phyloP scores from a whole-genome alignment of 2,888 invertebrate genomes.

The Melanargia galathea region DNA sequence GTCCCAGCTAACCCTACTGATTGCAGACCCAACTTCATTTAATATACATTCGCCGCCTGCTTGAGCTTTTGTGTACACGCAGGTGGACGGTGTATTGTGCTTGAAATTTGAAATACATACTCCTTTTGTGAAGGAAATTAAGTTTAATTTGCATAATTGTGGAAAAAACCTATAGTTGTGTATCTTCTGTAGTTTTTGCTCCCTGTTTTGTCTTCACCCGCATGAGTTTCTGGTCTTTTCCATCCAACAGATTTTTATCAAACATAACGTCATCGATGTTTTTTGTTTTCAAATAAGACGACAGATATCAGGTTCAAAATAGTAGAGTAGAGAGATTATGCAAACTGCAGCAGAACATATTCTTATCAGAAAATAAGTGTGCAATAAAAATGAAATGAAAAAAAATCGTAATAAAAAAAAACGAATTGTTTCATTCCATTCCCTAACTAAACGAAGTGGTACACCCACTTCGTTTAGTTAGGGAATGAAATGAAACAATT shows the following conservation, averaged over 20 bases:
- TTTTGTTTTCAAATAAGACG: too few species aligned
- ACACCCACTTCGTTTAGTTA: too few species aligned
- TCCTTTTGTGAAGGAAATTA: constrained; percentile 20
- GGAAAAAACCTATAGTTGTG: not conserved
- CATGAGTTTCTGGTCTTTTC: too few species aligned
- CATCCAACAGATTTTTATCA: too few species aligned
- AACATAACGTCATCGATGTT: too few species aligned
- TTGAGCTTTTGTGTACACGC: constrained; percentile 54
- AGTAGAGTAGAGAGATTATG: too few species aligned
- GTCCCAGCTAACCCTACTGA: constrained; percentile 76
- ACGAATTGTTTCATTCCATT: not conserved
- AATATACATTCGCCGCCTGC: constrained; percentile 69
- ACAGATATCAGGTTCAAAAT: too few species aligned
- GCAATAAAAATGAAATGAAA: too few species aligned
- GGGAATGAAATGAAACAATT: not conserved
- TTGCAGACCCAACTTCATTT: constrained; percentile 76
- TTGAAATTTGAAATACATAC: constrained; percentile 25
- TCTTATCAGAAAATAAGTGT: not conserved
- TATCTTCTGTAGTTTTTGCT: too few species aligned
- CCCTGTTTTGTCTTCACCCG: too few species aligned
- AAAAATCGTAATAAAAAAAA: not conserved
- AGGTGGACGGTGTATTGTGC: constrained; percentile 35
- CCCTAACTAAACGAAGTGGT: not conserved
- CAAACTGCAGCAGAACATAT: not conserved
- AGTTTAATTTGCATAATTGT: constrained; percentile 4